phyloP scores from a whole-genome alignment of 2,113 vertebrate genomes.

The Heterocephalus glaber region DNA sequence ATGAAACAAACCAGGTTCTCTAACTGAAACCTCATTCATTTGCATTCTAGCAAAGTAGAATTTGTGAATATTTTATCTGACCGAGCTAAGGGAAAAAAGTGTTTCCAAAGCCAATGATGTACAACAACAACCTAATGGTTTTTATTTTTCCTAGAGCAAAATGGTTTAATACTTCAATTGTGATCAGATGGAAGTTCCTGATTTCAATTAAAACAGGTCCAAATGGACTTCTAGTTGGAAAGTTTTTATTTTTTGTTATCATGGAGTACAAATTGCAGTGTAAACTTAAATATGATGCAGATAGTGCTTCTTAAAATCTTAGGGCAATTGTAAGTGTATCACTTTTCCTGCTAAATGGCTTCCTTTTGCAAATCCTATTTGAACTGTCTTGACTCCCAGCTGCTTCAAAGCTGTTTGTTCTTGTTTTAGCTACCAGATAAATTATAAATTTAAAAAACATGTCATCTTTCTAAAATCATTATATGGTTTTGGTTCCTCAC shows the following conservation, averaged over 20 bases:
- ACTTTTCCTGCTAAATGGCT: conserved; percentile 25
- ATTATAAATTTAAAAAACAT: conserved; percentile 62
- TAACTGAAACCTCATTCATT: neutral
- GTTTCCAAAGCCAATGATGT: neutral
- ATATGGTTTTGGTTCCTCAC: neutral
- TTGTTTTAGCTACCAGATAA: conserved; percentile 38
- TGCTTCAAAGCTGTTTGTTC: conserved; percentile 20
- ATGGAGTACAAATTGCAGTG: neutral
- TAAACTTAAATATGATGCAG: neutral
- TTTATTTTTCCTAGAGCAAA: conserved; percentile 46
- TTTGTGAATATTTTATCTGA: neutral
- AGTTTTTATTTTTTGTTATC: neutral
- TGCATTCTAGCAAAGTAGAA: neutral
- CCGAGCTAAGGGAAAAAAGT: neutral
- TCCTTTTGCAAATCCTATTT: conserved; percentile 47
- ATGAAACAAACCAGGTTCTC: neutral
- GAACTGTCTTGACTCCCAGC: conserved; percentile 7
- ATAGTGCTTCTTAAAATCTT: neutral
- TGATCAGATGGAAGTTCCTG: neutral
- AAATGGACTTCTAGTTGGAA: neutral
- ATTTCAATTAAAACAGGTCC: conserved; percentile 37
- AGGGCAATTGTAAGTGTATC: neutral
- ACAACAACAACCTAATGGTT: neutral
- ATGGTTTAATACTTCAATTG: neutral
- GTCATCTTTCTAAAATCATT: conserved; percentile 40